Conservation (phyloP, 2,113 vertebrate species). For the Cephalophus harveyi region DNA sequence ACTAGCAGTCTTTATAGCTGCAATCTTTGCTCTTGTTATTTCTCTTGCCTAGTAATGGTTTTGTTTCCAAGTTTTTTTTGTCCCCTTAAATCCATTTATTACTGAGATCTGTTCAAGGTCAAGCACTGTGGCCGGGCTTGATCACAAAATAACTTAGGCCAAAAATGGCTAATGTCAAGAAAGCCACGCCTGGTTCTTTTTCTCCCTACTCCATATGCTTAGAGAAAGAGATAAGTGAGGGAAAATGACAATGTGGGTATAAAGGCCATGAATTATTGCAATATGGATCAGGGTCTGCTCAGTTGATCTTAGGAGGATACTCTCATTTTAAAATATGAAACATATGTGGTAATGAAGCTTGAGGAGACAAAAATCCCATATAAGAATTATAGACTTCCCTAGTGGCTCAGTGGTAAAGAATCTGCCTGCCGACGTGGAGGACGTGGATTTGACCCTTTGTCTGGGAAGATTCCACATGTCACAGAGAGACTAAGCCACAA, state of each 20-base stretch:
- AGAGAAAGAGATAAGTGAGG: neutral
- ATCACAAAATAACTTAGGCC: neutral
- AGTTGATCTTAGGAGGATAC: neutral
- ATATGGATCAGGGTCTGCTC: neutral
- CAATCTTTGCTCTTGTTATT: neutral
- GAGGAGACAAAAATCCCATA: conserved; percentile 14
- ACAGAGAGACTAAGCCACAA: neutral
- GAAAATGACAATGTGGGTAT: neutral
- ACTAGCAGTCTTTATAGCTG: neutral
- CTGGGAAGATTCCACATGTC: neutral
- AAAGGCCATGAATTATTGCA: neutral
- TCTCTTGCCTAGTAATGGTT: neutral
- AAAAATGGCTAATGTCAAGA: neutral
- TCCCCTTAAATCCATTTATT: neutral
- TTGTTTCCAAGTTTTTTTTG: neutral
- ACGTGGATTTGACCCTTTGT: neutral
- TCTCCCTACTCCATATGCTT: neutral
- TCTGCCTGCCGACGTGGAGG: neutral
- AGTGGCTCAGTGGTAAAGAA: neutral
- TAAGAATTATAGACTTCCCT: neutral
- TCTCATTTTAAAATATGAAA: conserved; percentile 24
- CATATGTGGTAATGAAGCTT: neutral
- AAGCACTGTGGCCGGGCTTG: neutral
- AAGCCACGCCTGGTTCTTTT: neutral
- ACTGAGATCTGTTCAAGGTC: neutral